These are phyloP conservation scores for Araneus ventricosus DNA, from an alignment of 1,140 invertebrate species.

Conservation along the genomic window DNA sequence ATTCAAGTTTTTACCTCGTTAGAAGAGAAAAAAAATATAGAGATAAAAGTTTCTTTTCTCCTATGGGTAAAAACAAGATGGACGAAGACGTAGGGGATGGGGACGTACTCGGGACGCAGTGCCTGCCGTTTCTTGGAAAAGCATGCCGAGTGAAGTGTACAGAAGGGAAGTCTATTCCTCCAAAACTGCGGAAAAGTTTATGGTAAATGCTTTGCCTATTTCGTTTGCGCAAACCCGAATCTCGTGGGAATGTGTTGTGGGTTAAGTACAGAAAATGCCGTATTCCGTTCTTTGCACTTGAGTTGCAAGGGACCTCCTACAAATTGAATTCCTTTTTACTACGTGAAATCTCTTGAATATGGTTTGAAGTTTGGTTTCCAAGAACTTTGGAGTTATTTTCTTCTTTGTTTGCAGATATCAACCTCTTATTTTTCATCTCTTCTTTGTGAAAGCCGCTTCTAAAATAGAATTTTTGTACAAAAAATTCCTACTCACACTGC, in stretches of 20 bases:
- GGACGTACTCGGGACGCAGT: not conserved
- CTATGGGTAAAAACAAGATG: not conserved
- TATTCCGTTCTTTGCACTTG: conserved; percentile 23
- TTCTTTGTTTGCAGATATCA: too few relatives aligned
- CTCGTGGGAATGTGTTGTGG: conserved; percentile 43
- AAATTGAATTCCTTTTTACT: conserved; percentile 22
- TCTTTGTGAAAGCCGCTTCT: too few relatives aligned
- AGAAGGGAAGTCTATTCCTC: conserved; percentile 11
- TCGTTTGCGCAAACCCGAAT: conserved; percentile 34
- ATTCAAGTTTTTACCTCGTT: conserved; percentile 69
- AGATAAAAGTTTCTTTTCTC: conserved; percentile 1
- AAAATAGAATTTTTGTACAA: too few relatives aligned
- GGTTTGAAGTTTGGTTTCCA: too few relatives aligned
- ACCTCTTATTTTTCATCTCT: too few relatives aligned
- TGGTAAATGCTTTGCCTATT: conserved; percentile 69
- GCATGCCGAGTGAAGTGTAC: not conserved
- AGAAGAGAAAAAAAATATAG: conserved; percentile 3
- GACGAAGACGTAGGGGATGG: not conserved
- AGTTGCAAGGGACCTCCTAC: not conserved
- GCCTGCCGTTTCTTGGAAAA: conserved; percentile 19
- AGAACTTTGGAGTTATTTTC: too few relatives aligned
- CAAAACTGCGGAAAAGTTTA: conserved; percentile 59
- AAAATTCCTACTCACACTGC: too few relatives aligned
- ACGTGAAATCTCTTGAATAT: not conserved
- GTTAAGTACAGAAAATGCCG: conserved; percentile 39